Evolutionary conservation across 2,888 invertebrate genomes (phyloP).

Genomic region (Hydroisotoma schaefferi): DNA sequence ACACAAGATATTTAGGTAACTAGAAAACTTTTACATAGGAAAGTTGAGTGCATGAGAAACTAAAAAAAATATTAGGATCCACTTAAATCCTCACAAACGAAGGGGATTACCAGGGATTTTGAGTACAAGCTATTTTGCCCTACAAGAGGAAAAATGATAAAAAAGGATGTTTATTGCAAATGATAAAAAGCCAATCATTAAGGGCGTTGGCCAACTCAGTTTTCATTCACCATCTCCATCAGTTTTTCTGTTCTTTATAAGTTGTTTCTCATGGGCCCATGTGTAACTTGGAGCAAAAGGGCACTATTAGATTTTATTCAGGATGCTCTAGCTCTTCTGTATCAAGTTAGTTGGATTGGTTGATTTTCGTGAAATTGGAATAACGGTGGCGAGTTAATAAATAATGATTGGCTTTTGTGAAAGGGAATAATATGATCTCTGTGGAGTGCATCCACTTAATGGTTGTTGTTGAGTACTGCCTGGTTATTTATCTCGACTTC

Average conservation of each 20-base stretch:
- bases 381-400: conserved; percentile 11
- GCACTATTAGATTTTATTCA: too few species aligned
- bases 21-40: too few species aligned
- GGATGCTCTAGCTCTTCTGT: conserved; percentile 12
- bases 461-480: conserved; percentile 11
- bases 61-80: too few species aligned
- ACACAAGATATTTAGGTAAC: too few species aligned
- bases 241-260: not conserved
- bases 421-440: conserved; percentile 23
- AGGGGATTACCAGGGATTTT: too few species aligned
- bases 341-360: conserved; percentile 17
- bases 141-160: not conserved
- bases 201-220: conserved; percentile 7
- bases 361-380: conserved; percentile 20
- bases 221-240: conserved; percentile 11
- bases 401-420: conserved; percentile 5
- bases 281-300: too few species aligned
- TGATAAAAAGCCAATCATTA: conserved; percentile 18
- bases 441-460: conserved; percentile 24
- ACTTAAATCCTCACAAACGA: too few species aligned
- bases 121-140: too few species aligned
- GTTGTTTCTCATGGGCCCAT: too few species aligned
- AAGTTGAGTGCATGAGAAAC: too few species aligned
- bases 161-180: not conserved
- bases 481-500: conserved; percentile 5